phyloP scores from a whole-genome alignment of 2,113 vertebrate genomes.

The Tor tambroides region DNA sequence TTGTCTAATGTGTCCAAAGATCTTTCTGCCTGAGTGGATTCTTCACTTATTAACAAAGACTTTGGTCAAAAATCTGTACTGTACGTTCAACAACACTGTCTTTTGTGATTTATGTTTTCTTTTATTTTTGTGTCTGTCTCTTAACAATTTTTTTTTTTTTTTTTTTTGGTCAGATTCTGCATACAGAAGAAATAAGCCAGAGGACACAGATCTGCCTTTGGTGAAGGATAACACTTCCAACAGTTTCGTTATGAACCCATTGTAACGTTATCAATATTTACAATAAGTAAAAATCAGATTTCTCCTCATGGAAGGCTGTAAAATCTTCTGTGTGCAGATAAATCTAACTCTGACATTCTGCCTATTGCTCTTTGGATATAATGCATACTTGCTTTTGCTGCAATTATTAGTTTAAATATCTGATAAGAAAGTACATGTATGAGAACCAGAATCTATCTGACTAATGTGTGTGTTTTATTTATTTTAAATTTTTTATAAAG shows the following conservation, averaged over 20 bases:
- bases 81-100: too few relatives aligned
- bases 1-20: neutral
- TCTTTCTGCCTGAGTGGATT: neutral
- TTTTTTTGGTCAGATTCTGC: neutral
- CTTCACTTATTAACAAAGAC: neutral
- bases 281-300: neutral
- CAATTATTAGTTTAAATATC: neutral
- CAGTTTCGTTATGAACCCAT: neutral
- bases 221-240: neutral
- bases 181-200: neutral
- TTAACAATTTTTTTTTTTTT: neutral
- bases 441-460: too few relatives aligned
- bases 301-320: neutral
- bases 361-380: neutral
- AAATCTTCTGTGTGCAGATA: neutral
- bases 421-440: too few relatives aligned
- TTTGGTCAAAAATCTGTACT: neutral
- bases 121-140: neutral
- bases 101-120: neutral
- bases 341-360: neutral
- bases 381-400: neutral
- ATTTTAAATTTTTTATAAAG: too few relatives aligned
- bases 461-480: too few relatives aligned
- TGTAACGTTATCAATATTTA: neutral
- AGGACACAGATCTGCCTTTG: neutral